Evolutionary conservation across 2,888 invertebrate genomes (phyloP), one percentile per base, ranked within the genome.

Genomic region (Pediacus dermestoides): DNA sequence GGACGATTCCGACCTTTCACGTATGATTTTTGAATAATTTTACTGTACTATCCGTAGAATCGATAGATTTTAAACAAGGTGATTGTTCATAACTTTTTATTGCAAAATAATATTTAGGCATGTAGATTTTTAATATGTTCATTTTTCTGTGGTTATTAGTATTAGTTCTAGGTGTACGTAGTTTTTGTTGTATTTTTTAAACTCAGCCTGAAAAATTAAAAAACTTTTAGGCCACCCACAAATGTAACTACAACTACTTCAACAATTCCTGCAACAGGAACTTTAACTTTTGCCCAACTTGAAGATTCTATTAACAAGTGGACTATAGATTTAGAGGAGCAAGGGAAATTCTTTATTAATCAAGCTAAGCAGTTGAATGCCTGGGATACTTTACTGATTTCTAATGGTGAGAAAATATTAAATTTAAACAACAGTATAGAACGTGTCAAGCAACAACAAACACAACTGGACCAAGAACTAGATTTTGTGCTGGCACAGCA

Each of bases 321-420:
- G 93, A 91, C 87, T 0, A 66, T 88, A 1, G 93, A 94, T 57
- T 67, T 96, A 22, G 91, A 93, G 52, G 92, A 93, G 50, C 93
- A 94, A 62, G 94, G 95, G 63, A 88, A 87, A 63, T 80, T 85
- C 0, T 96, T 95, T 63, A 81, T 91, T 42, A 88, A 91, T 66
- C 95, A 95, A 67, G 95, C 95, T 0, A 88, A 90, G 2, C 91
- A 94, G 70, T 82, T 96, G 38, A 96, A 96, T 68, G 88, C 90
- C 0, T 96, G 96, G 95, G 96, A 97, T 64, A 77, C 87, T 47
- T 73, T 93, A 23, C 75, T 96, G 1, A 88, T 93, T 37, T 79
- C 82, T 13, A 95, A 95, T 65, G 93, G 92, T 11, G 92, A 94
- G 50, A 94, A 93, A 82, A 92, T 95, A 50, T 78, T 90, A 0